Percentiles rank a stretch among this genome's conserved stretches.
Evolutionary conservation across 2,113 vertebrate genomes (phyloP).

Genomic region (Myotis lucifugus): DNA sequence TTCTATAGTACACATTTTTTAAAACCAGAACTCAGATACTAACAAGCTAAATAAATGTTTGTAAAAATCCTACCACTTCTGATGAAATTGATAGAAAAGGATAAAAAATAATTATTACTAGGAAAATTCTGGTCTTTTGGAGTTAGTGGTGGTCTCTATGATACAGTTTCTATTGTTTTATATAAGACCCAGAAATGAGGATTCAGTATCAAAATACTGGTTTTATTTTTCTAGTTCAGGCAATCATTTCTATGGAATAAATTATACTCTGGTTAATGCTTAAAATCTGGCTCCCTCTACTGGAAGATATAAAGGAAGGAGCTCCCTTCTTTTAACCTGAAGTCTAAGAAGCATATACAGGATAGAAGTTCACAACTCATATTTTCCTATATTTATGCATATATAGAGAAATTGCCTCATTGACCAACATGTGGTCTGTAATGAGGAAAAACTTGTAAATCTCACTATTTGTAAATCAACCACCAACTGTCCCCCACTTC

Average conservation of each 20-base stretch:
- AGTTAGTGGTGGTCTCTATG: background rate
- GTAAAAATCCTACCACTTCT: background rate
- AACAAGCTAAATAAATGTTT: background rate
- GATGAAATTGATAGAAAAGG: background rate
- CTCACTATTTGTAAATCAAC: conserved; percentile 14
- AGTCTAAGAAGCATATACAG: background rate
- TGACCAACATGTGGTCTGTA: background rate
- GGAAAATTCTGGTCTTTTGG: background rate
- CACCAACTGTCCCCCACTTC: background rate
- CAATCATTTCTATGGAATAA: background rate
- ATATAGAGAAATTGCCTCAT: background rate
- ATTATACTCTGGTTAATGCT: background rate
- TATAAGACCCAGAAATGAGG: background rate
- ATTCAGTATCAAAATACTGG: background rate
- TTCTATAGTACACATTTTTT: conserved; percentile 1
- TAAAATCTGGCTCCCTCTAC: conserved; percentile 76
- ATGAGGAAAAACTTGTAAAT: background rate
- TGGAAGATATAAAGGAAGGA: background rate
- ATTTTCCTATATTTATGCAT: background rate
- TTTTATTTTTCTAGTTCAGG: background rate
- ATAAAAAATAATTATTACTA: background rate
- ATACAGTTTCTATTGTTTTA: background rate
- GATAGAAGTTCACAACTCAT: background rate
- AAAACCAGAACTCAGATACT: background rate
- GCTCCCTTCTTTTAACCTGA: background rate